A percentile compares a stretch with the other conserved stretches of the same genome.
phyloP scores from a whole-genome alignment of 2,888 invertebrate species.

The Ectemnius continuus region DNA sequence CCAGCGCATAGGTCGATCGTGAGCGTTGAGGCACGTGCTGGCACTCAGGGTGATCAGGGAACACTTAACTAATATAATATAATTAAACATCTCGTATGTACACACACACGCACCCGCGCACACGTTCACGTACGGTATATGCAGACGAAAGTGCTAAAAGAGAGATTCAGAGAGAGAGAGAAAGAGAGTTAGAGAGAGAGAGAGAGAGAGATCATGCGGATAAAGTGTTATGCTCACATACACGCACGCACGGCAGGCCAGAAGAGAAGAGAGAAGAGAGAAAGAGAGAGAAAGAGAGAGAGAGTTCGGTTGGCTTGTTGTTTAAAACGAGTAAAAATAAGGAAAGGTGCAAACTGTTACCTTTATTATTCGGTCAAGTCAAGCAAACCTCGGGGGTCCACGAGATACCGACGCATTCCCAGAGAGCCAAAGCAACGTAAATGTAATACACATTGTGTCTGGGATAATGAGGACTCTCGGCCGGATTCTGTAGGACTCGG shows the following conservation, averaged over 20 bases:
- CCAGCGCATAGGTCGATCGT: constrained; percentile 60
- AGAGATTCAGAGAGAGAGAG: not conserved
- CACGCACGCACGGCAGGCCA: constrained; percentile 61
- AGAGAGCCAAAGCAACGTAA: constrained; percentile 80
- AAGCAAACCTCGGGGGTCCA: constrained; percentile 79
- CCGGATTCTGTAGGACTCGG: constrained; percentile 27
- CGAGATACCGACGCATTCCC: constrained; percentile 82
- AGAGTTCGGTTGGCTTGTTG: constrained; percentile 47
- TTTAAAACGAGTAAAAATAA: constrained; percentile 68
- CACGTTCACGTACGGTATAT: constrained; percentile 46
- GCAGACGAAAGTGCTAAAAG: constrained; percentile 47
- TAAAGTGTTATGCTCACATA: constrained; percentile 62
- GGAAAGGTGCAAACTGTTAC: constrained; percentile 84
- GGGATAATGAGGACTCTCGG: constrained; percentile 24
- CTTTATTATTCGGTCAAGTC: constrained; percentile 79
- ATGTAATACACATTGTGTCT: constrained; percentile 77
- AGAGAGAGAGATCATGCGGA: constrained; percentile 53
- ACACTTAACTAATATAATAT: constrained; percentile 50
- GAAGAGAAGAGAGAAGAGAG: constrained; percentile 57
- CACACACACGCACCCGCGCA: constrained; percentile 18
- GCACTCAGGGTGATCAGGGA: constrained; percentile 53
- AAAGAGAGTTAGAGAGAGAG: too few relatives aligned
- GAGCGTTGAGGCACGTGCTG: constrained; percentile 64
- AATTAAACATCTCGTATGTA: constrained; percentile 34
- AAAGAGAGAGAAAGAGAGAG: too few relatives aligned